Evolutionary conservation across 2,797 vertebrate species (phyloP).

Genomic region (Ptychobarbus kaznakovi): DNA sequence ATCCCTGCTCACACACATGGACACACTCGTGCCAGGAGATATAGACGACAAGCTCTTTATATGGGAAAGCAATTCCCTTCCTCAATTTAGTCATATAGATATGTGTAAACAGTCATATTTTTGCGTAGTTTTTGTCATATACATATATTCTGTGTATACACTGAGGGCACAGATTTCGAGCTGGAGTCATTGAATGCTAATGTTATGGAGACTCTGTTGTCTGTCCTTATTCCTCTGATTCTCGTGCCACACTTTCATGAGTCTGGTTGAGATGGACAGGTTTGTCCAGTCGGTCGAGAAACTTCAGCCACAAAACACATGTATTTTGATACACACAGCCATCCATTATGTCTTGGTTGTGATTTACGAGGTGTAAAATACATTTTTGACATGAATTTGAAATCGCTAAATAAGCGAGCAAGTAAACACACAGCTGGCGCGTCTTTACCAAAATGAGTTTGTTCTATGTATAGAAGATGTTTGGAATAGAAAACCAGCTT

Average conservation of each 20-base stretch:
- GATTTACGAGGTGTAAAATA: neutral
- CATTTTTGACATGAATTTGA: neutral
- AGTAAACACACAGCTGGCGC: neutral
- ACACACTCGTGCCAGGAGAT: neutral
- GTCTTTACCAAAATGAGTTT: neutral
- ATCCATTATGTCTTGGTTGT: neutral
- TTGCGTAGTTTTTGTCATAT: neutral
- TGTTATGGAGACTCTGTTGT: neutral
- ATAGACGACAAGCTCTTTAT: neutral
- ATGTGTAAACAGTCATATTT: neutral
- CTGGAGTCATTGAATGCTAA: neutral
- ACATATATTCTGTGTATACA: neutral
- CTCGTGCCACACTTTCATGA: neutral
- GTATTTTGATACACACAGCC: neutral
- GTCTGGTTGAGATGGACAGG: constrained; percentile 9
- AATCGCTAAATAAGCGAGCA: neutral
- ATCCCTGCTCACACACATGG: constrained; percentile 25
- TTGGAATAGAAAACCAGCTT: constrained; percentile 1
- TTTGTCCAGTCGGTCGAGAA: constrained; percentile 40
- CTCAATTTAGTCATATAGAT: neutral
- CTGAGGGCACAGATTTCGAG: neutral
- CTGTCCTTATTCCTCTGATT: constrained; percentile 15
- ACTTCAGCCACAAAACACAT: neutral
- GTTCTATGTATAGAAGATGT: neutral
- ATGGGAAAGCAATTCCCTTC: constrained; percentile 16